Conservation (phyloP, 2,113 vertebrate genomes). For the Meleagris gallopavo region DNA sequence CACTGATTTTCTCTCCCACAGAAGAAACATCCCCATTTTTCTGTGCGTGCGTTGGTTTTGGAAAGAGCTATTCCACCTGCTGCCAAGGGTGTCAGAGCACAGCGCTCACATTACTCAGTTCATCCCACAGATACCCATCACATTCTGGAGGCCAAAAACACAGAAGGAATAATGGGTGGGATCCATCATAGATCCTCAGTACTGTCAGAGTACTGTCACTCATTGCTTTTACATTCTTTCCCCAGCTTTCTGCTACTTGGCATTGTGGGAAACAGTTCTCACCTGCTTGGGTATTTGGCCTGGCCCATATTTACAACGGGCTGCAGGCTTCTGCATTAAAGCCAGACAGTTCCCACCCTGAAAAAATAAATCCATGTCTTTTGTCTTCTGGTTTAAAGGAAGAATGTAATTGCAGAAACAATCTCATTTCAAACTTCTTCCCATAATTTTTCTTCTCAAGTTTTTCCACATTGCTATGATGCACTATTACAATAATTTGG, state of each 20-base stretch:
- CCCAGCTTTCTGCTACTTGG: neutral
- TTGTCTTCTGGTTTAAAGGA: neutral
- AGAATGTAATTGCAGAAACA: neutral
- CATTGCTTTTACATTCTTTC: neutral
- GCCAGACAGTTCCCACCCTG: neutral
- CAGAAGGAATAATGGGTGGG: neutral
- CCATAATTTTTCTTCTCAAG: neutral
- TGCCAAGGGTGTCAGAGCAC: neutral
- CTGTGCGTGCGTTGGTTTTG: neutral
- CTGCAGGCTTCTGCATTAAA: neutral
- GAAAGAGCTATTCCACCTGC: neutral
- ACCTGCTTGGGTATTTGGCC: neutral
- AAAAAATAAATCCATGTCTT: neutral
- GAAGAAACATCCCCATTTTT: neutral
- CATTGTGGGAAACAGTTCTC: neutral
- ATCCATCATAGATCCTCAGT: neutral
- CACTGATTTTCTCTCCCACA: neutral
- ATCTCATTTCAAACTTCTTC: neutral
- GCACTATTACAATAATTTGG: neutral
- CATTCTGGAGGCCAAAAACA: neutral
- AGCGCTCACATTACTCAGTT: neutral
- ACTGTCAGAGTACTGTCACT: neutral
- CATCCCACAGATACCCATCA: neutral
- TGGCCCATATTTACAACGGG: neutral
- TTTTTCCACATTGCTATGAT: neutral